Conservation (phyloP, 2,113 vertebrate genomes). For the Charadrius vociferus region DNA sequence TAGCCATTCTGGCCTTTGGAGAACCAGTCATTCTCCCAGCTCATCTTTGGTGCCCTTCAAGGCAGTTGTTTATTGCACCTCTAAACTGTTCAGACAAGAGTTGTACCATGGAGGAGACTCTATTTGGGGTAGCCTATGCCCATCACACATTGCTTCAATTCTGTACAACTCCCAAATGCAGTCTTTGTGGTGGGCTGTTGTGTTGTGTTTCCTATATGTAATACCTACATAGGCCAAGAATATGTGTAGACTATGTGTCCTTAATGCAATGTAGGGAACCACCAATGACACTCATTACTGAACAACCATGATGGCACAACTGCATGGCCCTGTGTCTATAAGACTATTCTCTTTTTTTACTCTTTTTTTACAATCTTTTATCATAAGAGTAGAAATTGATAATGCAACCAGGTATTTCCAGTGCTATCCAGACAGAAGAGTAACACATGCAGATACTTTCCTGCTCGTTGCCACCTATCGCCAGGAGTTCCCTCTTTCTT, state of each 20-base stretch:
- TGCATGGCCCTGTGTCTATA: neutral
- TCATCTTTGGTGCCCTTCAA: rapidly evolving
- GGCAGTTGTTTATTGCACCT: neutral
- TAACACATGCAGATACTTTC: neutral
- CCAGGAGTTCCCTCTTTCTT: neutral
- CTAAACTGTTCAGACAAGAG: neutral
- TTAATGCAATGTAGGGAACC: neutral
- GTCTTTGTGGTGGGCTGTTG: neutral
- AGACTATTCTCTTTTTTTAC: neutral
- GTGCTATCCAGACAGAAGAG: neutral
- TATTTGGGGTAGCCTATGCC: neutral
- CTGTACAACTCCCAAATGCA: neutral
- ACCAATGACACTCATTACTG: neutral
- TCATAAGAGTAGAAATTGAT: neutral
- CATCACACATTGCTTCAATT: neutral
- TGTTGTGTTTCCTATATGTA: neutral
- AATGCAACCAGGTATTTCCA: neutral
- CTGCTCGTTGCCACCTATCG: neutral
- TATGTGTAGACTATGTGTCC: neutral
- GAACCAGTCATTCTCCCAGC: neutral
- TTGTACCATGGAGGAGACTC: neutral
- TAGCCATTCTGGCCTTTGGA: neutral
- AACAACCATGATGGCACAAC: rapidly evolving
- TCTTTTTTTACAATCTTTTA: neutral
- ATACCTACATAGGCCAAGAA: neutral